Percentiles rank a stretch among this genome's conserved stretches.
phyloP scores from a whole-genome alignment of 2,113 vertebrate species.

The Gavia stellata region DNA sequence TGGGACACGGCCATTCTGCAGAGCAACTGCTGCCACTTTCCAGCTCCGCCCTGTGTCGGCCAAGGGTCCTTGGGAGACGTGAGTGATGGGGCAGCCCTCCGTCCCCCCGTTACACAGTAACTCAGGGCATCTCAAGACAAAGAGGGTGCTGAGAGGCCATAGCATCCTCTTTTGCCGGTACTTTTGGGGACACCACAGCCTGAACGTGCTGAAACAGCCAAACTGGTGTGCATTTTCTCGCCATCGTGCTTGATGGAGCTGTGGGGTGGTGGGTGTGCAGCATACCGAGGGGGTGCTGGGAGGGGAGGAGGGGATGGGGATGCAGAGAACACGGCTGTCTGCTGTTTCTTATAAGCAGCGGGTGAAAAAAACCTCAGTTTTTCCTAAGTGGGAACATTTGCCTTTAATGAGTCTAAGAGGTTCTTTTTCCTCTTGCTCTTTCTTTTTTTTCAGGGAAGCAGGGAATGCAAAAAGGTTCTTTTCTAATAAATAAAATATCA shows the following conservation, averaged over 20 bases:
- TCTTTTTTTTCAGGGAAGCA: not conserved
- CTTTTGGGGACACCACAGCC: rapidly evolving
- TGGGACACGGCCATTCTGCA: rapidly evolving
- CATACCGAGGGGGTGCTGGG: rapidly evolving
- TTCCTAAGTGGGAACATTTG: conserved; percentile 25
- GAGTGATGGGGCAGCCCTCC: not conserved
- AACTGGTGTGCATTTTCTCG: rapidly evolving
- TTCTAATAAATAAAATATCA: conserved; percentile 4
- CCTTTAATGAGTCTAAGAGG: conserved; percentile 31
- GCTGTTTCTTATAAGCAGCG: not conserved
- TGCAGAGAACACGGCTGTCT: not conserved
- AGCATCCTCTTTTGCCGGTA: not conserved
- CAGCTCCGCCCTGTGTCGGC: not conserved
- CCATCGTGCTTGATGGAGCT: not conserved
- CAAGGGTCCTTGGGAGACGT: not conserved
- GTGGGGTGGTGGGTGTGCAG: not conserved
- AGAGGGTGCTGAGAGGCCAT: not conserved
- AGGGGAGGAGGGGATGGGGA: not conserved
- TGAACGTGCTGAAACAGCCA: rapidly evolving
- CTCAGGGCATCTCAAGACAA: not conserved
- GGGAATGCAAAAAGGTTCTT: not conserved
- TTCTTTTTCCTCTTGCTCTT: not conserved
- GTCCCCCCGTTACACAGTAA: rapidly evolving
- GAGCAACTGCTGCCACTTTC: rapidly evolving
- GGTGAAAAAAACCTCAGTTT: not conserved